Evolutionary conservation across 2,888 invertebrate genomes (phyloP).

Genomic region (Drosophila robusta): DNA sequence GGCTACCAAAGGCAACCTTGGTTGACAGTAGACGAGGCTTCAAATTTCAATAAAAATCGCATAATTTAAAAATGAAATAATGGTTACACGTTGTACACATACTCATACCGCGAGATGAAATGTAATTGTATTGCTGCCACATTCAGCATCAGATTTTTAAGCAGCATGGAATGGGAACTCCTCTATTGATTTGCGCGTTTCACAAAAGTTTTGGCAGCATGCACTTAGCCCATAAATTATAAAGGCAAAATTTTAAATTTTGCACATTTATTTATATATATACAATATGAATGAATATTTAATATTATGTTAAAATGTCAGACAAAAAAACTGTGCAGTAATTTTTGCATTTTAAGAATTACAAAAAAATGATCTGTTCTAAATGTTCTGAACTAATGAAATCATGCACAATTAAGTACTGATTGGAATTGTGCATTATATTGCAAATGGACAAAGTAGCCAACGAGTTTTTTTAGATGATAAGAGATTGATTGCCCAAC

Average conservation of each 20-base stretch:
- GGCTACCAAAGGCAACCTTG: slow-evolving; percentile 53
- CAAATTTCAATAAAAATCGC: slow-evolving; percentile 79
- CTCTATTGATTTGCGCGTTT: slow-evolving; percentile 54
- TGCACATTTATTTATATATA: neutral
- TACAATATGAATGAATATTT: too few relatives aligned
- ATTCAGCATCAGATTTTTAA: slow-evolving; percentile 40
- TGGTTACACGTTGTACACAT: slow-evolving; percentile 39
- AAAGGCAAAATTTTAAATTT: slow-evolving; percentile 16
- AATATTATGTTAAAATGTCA: too few relatives aligned
- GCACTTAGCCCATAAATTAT: slow-evolving; percentile 57
- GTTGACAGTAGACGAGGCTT: slow-evolving; percentile 61
- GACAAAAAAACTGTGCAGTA: too few relatives aligned
- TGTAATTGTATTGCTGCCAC: slow-evolving; percentile 70
- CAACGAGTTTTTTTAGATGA: too few relatives aligned
- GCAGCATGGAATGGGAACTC: slow-evolving; percentile 21
- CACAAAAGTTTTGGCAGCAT: slow-evolving; percentile 41
- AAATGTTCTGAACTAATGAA: too few relatives aligned
- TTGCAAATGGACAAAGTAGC: too few relatives aligned
- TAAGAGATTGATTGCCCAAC: too few relatives aligned
- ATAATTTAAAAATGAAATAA: slow-evolving; percentile 81
- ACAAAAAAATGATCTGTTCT: too few relatives aligned
- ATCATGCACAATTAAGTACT: too few relatives aligned
- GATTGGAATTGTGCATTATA: too few relatives aligned
- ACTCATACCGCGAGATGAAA: slow-evolving; percentile 49
- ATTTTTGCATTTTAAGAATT: too few relatives aligned